Base-by-base conservation (phyloP, 2,888 invertebrate species). In the Scaptodrosophila latifasciaeformis region DNA sequence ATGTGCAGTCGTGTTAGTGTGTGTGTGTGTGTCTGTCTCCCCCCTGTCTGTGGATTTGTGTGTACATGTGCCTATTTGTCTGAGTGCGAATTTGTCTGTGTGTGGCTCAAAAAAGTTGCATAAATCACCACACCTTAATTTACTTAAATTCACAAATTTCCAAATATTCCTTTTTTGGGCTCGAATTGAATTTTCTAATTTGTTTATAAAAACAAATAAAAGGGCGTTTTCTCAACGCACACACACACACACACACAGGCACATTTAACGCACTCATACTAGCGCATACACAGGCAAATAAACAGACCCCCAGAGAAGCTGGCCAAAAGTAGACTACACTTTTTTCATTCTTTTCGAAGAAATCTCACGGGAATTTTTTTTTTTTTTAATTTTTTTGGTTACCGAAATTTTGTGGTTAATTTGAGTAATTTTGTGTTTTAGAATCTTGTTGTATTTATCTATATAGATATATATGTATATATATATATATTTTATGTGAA, bases 71-170 rank as follows among this genome's bases (percentile, higher is more conserved):
- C 2, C 12, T 35, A 10, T 7, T 13, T 34, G 47, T 21, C 4
- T 15, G n/a, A n/a, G n/a, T n/a, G n/a, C n/a, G n/a, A n/a, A n/a
- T n/a, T n/a, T n/a, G 37, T 40, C 12, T 30, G 69, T 59, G 62
- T 54, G 68, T 57, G 66, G 69, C 59, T 44, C 62, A 58, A 64
- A 68, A 77, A 78, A 78, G 80, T 83, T 83, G 83, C 83, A 84
- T 83, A 83, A 84, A 83, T 83, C 81, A 84, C 84, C 83, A 83
- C 83, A 81, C 83, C 83, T 83, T 84, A 84, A 83, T 82, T 82
- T 83, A 70, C 62, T 75, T 74, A 63, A 70, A 69, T 69, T 49
- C 34, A n/a, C 46, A 34, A 39, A 24, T 27, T 27, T 44, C 21
- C 4, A 42, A 21, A 42, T 21, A 42, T 12, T 42, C 2, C 9